Base-by-base conservation (phyloP, 2,888 invertebrate genomes). In the Parelbella ahira region DNA sequence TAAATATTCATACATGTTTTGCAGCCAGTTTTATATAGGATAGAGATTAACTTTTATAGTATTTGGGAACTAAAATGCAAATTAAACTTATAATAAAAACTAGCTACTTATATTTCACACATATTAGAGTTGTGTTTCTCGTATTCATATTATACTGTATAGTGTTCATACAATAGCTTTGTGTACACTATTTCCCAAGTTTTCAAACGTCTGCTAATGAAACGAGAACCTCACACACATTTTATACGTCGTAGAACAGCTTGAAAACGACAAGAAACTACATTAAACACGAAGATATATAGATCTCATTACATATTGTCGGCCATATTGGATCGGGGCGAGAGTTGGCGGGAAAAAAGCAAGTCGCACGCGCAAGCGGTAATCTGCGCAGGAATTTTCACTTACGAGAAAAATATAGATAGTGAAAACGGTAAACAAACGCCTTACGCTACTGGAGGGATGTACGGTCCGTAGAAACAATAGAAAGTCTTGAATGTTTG, bases 401-500 rank as follows among this genome's bases (percentile, higher is more conserved):
- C 82, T 73, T 48, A 61, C 70, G 66, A 75, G 81, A 77, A 76
- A 75, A 71, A 71, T 73, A 77, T 69, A 66, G 82, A 84, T 70
- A 84, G 84, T 78, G 84, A 84, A 84, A 84, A 78, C 71, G 63
- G 74, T 80, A 69, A 80, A 82, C 77, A 82, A 78, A 76, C 75
- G 58, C 41, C 56, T 60, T 60, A 36, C 34, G 34, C 27, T 45
- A 37, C 36, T 25, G 25, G 12, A 19, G 24, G 36, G 25, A 42
- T 42, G 78, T 72, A 81, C 60, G 36, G 74, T 48, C 23, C 6
- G 67, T 63, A 64, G 32, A 58, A 53, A 47, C 45, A 43, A 34
- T 46, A 30, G 47, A 48, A 52, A 50, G 52, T 39, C n/a, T n/a
- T n/a, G n/a, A n/a, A n/a, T n/a, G n/a, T n/a, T n/a, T n/a, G n/a